A percentile compares a stretch with the other conserved stretches of the same genome.
These are phyloP conservation scores for Macroglossus sobrinus DNA, from an alignment of 2,113 vertebrate genomes.

Conservation along the genomic window DNA sequence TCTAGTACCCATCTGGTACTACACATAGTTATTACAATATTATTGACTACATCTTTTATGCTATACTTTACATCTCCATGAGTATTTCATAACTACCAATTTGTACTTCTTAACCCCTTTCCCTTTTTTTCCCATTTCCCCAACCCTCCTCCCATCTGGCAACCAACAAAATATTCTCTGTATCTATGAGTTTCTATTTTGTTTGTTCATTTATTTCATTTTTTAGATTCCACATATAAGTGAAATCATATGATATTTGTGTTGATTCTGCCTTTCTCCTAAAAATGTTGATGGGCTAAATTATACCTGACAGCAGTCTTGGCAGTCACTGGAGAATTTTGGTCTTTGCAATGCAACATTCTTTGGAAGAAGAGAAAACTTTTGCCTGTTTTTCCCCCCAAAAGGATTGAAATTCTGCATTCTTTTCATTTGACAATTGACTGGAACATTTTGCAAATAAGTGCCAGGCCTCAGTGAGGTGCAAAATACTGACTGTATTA, in stretches of 20 bases:
- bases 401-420: slow-evolving; percentile 66
- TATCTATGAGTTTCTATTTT: too few species aligned
- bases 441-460: slow-evolving; percentile 70
- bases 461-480: slow-evolving; percentile 56
- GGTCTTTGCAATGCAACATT: slow-evolving; percentile 49
- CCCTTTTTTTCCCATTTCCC: too few species aligned
- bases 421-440: slow-evolving; percentile 68
- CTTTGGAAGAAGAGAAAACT: slow-evolving; percentile 5
- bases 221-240: too few species aligned
- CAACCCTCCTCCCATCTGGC: too few species aligned
- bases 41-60: too few species aligned
- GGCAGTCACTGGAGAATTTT: slow-evolving; percentile 42
- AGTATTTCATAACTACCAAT: too few species aligned
- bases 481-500: slow-evolving; percentile 68
- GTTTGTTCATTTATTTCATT: too few species aligned
- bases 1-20: too few species aligned
- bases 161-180: too few species aligned
- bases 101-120: too few species aligned
- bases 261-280: slow-evolving; percentile 37
- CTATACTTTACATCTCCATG: too few species aligned
- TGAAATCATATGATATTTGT: not conserved
- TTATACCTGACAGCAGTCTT: slow-evolving; percentile 57
- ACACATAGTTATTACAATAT: too few species aligned
- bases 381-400: not conserved
- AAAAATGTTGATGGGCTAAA: slow-evolving; percentile 57